phyloP scores from a whole-genome alignment of 2,797 vertebrate genomes.

The Muscicapa striata region DNA sequence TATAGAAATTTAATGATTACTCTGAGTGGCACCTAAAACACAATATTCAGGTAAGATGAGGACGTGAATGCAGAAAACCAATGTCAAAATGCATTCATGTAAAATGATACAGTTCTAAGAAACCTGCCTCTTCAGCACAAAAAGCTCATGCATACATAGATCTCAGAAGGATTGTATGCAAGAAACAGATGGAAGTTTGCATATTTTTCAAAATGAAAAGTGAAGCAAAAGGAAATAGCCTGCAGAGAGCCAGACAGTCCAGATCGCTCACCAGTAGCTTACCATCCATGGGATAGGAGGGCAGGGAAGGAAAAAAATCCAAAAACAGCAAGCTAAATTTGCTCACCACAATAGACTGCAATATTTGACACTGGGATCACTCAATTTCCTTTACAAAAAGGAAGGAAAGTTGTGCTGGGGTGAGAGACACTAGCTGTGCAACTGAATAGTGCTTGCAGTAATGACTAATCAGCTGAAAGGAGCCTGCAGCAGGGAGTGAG shows the following conservation, averaged over 20 bases:
- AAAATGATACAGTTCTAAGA: slow-evolving; percentile 14
- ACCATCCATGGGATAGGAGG: background rate
- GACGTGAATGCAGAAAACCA: background rate
- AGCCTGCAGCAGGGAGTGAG: background rate
- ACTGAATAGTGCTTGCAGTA: background rate
- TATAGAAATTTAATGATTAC: background rate
- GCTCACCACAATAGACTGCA: background rate
- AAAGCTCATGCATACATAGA: slow-evolving; percentile 33
- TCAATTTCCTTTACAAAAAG: background rate
- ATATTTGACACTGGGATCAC: background rate
- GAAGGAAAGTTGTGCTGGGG: background rate
- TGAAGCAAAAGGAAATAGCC: slow-evolving; percentile 6
- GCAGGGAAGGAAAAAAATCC: background rate
- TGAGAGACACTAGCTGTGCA: background rate
- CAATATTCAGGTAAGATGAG: background rate
- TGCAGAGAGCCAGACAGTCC: slow-evolving; percentile 6
- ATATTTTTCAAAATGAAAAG: slow-evolving; percentile 59
- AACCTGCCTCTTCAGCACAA: slow-evolving; percentile 44
- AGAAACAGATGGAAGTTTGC: slow-evolving; percentile 67
- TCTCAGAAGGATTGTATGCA: slow-evolving; percentile 57
- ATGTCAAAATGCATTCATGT: slow-evolving; percentile 33
- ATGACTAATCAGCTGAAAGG: background rate
- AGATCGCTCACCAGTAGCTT: background rate
- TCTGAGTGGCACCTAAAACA: background rate
- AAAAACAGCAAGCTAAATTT: background rate